These are phyloP conservation scores for Noctua comes DNA, from an alignment of 2,888 invertebrate species.

Conservation along the genomic window DNA sequence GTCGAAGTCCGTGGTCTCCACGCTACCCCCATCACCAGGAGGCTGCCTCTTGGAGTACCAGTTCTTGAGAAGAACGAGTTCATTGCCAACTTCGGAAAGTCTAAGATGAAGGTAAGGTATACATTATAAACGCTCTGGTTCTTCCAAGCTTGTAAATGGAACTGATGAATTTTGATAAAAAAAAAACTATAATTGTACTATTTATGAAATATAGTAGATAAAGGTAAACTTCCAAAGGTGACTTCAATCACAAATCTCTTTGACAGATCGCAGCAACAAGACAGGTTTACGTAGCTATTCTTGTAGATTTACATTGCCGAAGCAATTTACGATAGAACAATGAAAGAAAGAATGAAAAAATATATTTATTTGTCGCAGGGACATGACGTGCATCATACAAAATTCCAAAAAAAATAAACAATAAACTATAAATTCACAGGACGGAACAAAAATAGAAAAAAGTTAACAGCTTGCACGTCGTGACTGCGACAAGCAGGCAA, in stretches of 20 bases:
- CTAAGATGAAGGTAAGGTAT: slow-evolving; percentile 80
- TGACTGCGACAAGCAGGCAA: too few species aligned
- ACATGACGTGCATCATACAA: too few species aligned
- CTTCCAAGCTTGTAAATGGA: too few species aligned
- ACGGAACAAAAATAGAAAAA: too few species aligned
- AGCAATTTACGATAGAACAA: not conserved
- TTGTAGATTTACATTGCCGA: not conserved
- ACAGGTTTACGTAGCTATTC: not conserved
- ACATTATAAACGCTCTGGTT: not conserved
- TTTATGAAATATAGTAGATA: not conserved
- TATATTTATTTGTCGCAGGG: too few species aligned
- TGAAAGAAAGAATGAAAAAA: too few species aligned
- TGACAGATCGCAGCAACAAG: not conserved
- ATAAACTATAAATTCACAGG: too few species aligned
- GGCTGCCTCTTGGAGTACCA: slow-evolving; percentile 93
- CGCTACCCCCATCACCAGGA: slow-evolving; percentile 93
- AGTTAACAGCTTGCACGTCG: too few species aligned
- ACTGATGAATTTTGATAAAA: not conserved
- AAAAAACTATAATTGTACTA: not conserved
- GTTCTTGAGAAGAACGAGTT: slow-evolving; percentile 94
- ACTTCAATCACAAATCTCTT: not conserved
- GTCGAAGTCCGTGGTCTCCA: slow-evolving; percentile 94
- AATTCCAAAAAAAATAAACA: too few species aligned
- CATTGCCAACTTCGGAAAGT: slow-evolving; percentile 90
- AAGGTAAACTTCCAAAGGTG: not conserved